Evolutionary conservation across 2,888 invertebrate genomes (phyloP), one percentile per base, ranked within the genome.

Genomic region (Serripes groenlandicus): DNA sequence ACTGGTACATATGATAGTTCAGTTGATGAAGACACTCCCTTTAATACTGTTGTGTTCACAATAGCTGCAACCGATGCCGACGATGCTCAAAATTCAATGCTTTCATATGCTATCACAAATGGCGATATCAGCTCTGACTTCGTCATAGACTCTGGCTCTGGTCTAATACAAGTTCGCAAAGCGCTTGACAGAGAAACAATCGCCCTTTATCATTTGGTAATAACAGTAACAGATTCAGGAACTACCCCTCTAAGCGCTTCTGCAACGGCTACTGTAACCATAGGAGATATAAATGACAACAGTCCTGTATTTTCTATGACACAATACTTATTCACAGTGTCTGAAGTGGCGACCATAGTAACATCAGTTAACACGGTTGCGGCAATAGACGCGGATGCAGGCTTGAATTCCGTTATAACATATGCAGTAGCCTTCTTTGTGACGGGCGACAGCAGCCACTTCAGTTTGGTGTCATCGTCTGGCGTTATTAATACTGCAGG

Each of bases 221-320:
- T 93, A 11, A 70, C 71, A 1, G 85, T 89, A 30, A 72, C 75
- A 3, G 91, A 91, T 72, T 78, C 80, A 56, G 91, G 89, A n/a
- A 60, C 84, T 28, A 18, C 88, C n/a, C 74, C 81, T 0, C 76
- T 70, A 58, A 85, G 75, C 60, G 83, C 81, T 18, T 84, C 83
- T 28, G 77, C 83, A n/a, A 88, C 88, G 18, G 87, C 89, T 5
- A 86, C 90, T 1, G 80, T 92, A 0, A 89, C 90, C 9, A 84
- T 93, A 21, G 78, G 80, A 21, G 93, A 92, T 76, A 72, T 88
- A 11, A 92, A 93, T 75, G 92, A 93, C 81, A 91, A 91, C 74
- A 71, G 54, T n/a, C 92, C 92, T 3, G 73, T 83, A 11, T 92
- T 92, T 73, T 75, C 81, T 5, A 56, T 21, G 15, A 77, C 87